These are phyloP conservation scores for Genyomyrus donnyi DNA, from an alignment of 2,113 vertebrate species.

Conservation along the genomic window DNA sequence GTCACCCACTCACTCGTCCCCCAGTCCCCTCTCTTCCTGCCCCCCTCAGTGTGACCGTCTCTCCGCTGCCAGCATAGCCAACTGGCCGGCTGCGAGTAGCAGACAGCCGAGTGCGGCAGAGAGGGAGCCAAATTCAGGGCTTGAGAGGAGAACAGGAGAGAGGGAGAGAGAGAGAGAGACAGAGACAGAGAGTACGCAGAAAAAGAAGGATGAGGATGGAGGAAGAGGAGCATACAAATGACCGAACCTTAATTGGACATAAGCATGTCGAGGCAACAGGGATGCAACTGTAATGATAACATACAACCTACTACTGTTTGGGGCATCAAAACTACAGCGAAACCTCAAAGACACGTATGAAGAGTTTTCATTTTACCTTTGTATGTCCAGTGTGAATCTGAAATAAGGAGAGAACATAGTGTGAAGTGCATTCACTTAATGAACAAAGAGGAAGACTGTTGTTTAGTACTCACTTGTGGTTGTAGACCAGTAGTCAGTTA, in stretches of 20 bases:
- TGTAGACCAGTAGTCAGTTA: background rate
- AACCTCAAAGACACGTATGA: background rate
- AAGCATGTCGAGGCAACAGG: background rate
- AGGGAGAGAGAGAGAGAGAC: background rate
- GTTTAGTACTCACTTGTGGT: background rate
- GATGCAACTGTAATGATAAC: background rate
- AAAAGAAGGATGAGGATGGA: background rate
- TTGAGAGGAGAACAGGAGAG: background rate
- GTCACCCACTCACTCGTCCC: conserved; percentile 20
- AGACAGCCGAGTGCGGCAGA: conserved; percentile 8
- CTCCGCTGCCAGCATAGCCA: conserved; percentile 40
- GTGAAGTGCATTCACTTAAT: background rate
- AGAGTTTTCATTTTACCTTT: conserved; percentile 39
- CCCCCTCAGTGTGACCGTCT: conserved; percentile 44
- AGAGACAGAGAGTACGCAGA: background rate
- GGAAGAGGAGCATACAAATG: background rate
- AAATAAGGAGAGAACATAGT: conserved; percentile 22
- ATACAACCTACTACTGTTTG: background rate
- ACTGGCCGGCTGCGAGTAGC: conserved; percentile 53
- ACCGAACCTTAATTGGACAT: background rate
- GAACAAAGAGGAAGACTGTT: background rate
- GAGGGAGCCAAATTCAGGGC: background rate
- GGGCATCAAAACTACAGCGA: background rate
- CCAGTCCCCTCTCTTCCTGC: conserved; percentile 32
- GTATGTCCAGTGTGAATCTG: conserved; percentile 56